Base-by-base conservation (phyloP, 2,797 vertebrate species). In the Gallinago stenura region DNA sequence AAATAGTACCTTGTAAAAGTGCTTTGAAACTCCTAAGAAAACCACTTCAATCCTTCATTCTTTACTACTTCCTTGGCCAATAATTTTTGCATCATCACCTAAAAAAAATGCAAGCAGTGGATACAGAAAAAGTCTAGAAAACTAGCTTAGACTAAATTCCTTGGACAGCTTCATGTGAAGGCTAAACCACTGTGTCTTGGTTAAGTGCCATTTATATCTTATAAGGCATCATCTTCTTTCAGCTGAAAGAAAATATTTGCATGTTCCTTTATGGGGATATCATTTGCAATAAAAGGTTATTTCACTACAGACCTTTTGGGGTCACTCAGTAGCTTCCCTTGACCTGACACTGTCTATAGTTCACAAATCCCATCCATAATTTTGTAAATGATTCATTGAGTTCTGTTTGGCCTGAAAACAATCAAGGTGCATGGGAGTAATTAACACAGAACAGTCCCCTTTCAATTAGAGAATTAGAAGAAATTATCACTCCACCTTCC, bases 401-500 rank as follows among this genome's bases (percentile, higher is more conserved):
- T 70, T 92, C 58, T 25, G 10, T 60, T 56, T 77, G 39, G 35
- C 21, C 28, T 46, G 43, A 69, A 84, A 72, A n/a, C 10, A 41
- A 25, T n/a, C n/a, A 70, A 79, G 35, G 12, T 62, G 3, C 0
- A 0, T 62, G 35, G 30, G 20, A 76, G 22, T 50, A 54, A 7
- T 21, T 35, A 85, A 62, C 10, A 76, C 8, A 58, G 51, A 84
- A 25, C 10, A 71, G 19, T 45, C 11, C 24, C 15, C 39, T 85
- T 92, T 83, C 53, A 87, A 53, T 26, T 50, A 57, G 21, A 30
- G 39, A 77, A 33, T 39, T 80, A 83, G 53, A 81, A 89, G 18
- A 95, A 91, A 83, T 45, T n/a, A 85, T 54, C 31, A 43, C 25
- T 81, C 22, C n/a, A 70, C 45, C 28, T 92, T 84, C 18, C 26